phyloP scores from a whole-genome alignment of 53 echinoderm and acorn worm genomes.

The Antedon mediterranea region DNA sequence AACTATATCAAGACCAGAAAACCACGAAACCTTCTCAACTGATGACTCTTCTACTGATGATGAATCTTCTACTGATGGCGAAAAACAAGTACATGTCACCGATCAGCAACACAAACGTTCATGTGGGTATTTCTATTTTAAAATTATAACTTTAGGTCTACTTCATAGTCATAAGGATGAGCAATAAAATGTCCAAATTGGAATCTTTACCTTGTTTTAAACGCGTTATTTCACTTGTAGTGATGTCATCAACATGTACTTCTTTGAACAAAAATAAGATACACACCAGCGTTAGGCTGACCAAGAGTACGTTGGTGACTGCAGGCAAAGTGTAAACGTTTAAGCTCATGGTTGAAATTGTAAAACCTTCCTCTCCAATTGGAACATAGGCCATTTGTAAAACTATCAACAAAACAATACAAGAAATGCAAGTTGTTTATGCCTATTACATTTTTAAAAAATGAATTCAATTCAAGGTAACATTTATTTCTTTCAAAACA shows the following conservation, averaged over 20 bases:
- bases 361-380: not conserved
- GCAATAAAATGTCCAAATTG: too few species aligned
- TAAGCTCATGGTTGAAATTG: not conserved
- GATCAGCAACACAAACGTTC: too few species aligned
- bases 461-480: too few species aligned
- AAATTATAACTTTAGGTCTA: too few species aligned
- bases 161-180: too few species aligned
- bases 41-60: too few species aligned
- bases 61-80: too few species aligned
- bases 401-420: not conserved
- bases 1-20: not conserved
- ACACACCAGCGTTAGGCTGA: not conserved
- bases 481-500: too few species aligned
- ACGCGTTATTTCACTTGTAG: not conserved
- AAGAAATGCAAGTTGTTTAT: too few species aligned
- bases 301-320: not conserved
- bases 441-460: too few species aligned
- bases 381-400: not conserved
- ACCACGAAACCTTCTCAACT: not conserved
- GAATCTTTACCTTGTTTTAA: not conserved
- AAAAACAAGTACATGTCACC: too few species aligned
- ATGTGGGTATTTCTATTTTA: too few species aligned
- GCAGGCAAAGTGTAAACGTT: not conserved
- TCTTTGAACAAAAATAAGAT: not conserved
- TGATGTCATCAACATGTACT: not conserved